These are phyloP conservation scores for Sorex araneus DNA, from an alignment of 2,113 vertebrate species.

Conservation along the genomic window DNA sequence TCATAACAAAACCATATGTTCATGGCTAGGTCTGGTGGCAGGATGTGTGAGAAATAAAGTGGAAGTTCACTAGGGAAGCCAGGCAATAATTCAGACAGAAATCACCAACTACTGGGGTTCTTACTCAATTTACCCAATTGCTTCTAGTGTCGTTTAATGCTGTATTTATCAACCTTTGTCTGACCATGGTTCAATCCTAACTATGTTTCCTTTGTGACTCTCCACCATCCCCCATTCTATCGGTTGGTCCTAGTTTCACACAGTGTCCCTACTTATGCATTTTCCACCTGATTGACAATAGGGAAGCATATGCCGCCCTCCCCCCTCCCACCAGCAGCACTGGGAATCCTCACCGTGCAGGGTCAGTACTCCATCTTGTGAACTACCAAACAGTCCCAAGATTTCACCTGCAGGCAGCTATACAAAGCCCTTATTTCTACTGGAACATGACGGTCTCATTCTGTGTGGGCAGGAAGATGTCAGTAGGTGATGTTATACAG, in stretches of 20 bases:
- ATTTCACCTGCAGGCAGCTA: neutral
- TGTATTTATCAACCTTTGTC: no score
- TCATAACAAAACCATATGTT: fast-evolving
- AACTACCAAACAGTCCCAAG: neutral
- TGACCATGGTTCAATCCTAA: no score
- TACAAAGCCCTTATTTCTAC: neutral
- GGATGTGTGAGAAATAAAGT: neutral
- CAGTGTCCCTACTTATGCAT: no score
- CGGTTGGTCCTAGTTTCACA: no score
- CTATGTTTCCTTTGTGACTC: no score
- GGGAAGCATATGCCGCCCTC: no score
- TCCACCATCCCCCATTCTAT: no score
- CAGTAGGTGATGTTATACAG: fast-evolving
- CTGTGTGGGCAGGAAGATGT: neutral
- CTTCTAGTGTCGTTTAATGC: neutral
- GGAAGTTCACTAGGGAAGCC: neutral
- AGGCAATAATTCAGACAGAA: neutral
- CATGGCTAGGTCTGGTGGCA: neutral
- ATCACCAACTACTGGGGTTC: neutral
- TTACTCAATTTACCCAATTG: neutral
- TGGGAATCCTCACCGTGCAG: neutral
- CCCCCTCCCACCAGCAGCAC: no score
- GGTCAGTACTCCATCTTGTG: neutral
- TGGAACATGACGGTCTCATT: neutral
- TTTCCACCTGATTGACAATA: no score